phyloP scores from a whole-genome alignment of 2,113 vertebrate species.

The Channa argus region DNA sequence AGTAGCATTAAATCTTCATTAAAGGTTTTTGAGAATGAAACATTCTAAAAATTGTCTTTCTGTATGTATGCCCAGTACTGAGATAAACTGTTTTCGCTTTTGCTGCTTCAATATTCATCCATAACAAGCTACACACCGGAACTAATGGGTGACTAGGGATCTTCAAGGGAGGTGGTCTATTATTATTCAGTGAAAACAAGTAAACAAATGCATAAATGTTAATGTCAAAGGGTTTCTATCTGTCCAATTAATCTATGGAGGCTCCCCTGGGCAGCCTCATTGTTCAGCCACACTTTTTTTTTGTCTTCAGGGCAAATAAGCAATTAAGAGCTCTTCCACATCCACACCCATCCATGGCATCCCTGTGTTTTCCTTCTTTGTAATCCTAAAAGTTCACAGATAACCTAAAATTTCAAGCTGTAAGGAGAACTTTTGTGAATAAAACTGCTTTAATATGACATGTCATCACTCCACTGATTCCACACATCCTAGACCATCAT shows the following conservation, averaged over 20 bases:
- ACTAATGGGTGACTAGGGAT: slow-evolving; percentile 78
- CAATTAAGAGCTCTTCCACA: slow-evolving; percentile 63
- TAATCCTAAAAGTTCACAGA: slow-evolving; percentile 15
- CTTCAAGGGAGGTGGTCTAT: slow-evolving; percentile 73
- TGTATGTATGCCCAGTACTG: slow-evolving; percentile 13
- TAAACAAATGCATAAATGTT: slow-evolving; percentile 80
- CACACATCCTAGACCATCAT: slow-evolving; percentile 48
- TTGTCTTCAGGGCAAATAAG: slow-evolving; percentile 67
- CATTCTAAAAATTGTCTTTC: slow-evolving; percentile 28
- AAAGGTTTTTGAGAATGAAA: slow-evolving; percentile 38
- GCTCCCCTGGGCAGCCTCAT: slow-evolving; percentile 71
- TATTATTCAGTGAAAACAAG: slow-evolving; percentile 79
- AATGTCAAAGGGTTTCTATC: slow-evolving; percentile 74
- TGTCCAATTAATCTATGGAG: slow-evolving; percentile 76
- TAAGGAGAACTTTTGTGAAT: slow-evolving; percentile 8
- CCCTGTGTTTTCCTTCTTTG: neutral
- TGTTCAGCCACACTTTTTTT: slow-evolving; percentile 71
- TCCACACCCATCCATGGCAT: neutral
- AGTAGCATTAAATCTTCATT: slow-evolving; percentile 26
- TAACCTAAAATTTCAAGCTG: slow-evolving; percentile 19
- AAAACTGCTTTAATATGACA: slow-evolving; percentile 36
- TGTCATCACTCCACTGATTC: slow-evolving; percentile 13
- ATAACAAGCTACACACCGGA: slow-evolving; percentile 67
- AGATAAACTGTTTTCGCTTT: slow-evolving; percentile 28
- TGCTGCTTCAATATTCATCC: slow-evolving; percentile 63